Base-by-base conservation (phyloP, 2,888 invertebrate species). In the Thalpophila matura region DNA sequence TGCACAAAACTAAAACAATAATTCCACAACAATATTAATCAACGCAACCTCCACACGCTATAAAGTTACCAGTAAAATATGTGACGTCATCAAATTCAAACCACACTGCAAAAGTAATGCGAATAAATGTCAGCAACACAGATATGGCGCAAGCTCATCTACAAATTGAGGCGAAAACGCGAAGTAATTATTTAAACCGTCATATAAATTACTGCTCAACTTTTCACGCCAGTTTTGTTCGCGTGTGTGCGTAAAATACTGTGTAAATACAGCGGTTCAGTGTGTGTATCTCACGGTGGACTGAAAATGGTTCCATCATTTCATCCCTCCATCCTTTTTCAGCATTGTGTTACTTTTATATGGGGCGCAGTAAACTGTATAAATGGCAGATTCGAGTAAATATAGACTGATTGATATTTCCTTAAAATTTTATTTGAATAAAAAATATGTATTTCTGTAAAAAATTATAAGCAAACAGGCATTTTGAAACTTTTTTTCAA, bases 171-270 rank as follows among this genome's bases (percentile, higher is more conserved):
- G 92, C 89, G 93, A 94, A 94, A 95, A 94, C 93, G 92, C 89
- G 89, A 83, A 91, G 94, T 94, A 95, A 94, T 94, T 94, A 95
- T 95, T 95, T 95, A 94, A 94, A 94, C 93, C 94, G 92, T 94
- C 94, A 93, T 94, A 95, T 94, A 94, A 94, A 94, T 95, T 94
- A 95, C 94, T 87, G 91, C 90, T 91, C 89, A 92, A 94, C 95
- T 94, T 95, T 95, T 94, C 94, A 93, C 92, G 90, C 90, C 86
- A 80, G 77, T 60, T 42, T 60, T 40, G 43, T 67, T n/a, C 27
- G 65, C 27, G 26, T 82, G 91, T 89, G 90, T 88, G 91, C 64
- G 89, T 88, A 77, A 67, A 69, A 71, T 69, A 69, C 63, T 58
- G 73, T 80, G 82, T 82, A 79, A 77, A 80, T 74, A 74, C 64